phyloP scores from a whole-genome alignment of 2,113 vertebrate genomes.

The Mirza zaza region DNA sequence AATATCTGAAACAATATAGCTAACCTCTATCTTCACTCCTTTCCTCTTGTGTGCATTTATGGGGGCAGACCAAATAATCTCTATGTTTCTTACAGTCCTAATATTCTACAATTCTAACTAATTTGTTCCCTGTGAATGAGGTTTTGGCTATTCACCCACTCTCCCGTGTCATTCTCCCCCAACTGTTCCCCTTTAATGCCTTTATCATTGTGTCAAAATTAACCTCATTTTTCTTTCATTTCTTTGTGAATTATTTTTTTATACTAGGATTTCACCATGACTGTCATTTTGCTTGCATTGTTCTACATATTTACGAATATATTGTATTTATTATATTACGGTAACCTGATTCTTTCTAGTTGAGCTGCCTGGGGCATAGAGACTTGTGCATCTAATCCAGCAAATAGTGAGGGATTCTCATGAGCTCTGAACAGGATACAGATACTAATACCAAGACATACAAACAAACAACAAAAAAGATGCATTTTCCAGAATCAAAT shows the following conservation, averaged over 20 bases:
- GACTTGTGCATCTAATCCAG: neutral
- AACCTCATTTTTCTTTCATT: conserved; percentile 3
- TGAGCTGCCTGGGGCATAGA: neutral
- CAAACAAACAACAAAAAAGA: conserved; percentile 19
- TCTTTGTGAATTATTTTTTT: neutral
- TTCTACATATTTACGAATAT: conserved; percentile 27
- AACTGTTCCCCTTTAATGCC: neutral
- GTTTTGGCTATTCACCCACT: no score
- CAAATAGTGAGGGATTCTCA: conserved; percentile 7
- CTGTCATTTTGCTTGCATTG: conserved; percentile 7
- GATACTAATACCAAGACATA: neutral
- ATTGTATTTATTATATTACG: conserved; percentile 42
- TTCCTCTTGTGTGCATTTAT: neutral
- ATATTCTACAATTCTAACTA: neutral
- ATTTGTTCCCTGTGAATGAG: neutral
- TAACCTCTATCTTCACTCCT: neutral
- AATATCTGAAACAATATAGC: neutral
- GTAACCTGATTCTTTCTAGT: conserved; percentile 24
- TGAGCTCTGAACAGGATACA: neutral
- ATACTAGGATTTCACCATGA: conserved; percentile 28
- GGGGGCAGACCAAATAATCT: neutral
- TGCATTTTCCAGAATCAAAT: conserved; percentile 48
- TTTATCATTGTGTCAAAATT: conserved; percentile 9
- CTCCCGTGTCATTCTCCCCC: neutral
- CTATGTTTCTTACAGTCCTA: neutral